Conservation (phyloP, 2,888 invertebrate genomes). For the Callinectes sapidus region DNA sequence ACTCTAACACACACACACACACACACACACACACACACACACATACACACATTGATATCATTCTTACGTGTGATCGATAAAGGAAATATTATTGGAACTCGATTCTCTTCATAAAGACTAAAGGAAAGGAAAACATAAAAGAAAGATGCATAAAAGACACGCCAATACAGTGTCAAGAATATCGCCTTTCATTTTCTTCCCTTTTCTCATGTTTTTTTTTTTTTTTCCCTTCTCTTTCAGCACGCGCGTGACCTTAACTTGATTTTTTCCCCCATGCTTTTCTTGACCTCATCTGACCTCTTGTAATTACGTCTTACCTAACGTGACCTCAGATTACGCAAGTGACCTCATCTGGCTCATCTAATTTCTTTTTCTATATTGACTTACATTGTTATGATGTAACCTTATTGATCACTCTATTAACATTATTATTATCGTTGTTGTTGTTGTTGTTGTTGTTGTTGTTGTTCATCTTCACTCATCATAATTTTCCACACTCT, state of each 20-base stretch:
- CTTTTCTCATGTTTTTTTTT: neutral
- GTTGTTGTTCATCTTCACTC: too few species aligned
- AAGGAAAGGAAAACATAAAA: neutral
- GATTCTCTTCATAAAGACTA: neutral
- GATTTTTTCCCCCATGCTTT: neutral
- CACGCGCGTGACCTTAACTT: neutral
- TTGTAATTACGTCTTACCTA: neutral
- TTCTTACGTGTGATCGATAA: neutral
- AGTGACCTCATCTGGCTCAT: neutral
- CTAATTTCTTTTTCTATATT: neutral
- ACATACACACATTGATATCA: neutral
- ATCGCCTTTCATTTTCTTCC: neutral
- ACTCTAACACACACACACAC: neutral
- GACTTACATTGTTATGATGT: too few species aligned
- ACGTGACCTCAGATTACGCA: neutral
- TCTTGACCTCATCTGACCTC: neutral
- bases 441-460: too few species aligned
- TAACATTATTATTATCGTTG: too few species aligned
- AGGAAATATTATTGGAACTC: neutral
- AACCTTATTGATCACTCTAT: too few species aligned
- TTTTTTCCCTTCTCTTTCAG: neutral
- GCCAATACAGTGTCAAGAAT: neutral
- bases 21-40: constrained; percentile 1
- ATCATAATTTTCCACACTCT: too few species aligned
- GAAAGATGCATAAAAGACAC: neutral